These are phyloP conservation scores for Manis javanica DNA, from an alignment of 2,797 vertebrate genomes.

Conservation along the genomic window DNA sequence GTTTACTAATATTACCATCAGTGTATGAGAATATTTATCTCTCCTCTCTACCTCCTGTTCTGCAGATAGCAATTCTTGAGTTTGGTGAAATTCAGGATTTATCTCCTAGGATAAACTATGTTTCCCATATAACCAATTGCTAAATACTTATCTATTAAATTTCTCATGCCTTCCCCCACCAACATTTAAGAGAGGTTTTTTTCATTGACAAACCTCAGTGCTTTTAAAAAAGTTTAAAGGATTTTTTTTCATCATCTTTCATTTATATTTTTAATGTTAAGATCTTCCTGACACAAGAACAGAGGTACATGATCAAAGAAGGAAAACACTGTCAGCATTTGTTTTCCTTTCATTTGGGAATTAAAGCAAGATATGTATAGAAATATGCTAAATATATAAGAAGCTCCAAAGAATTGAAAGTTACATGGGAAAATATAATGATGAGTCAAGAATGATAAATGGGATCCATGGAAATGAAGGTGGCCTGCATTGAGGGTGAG, in stretches of 20 bases:
- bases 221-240: not conserved
- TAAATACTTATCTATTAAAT: not conserved
- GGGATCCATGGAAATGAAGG: not conserved
- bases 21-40: not conserved
- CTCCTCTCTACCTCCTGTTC: not conserved
- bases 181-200: not conserved
- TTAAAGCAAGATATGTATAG: not conserved
- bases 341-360: slow-evolving; percentile 32
- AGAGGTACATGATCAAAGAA: slow-evolving; percentile 38
- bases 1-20: not conserved
- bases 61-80: not conserved
- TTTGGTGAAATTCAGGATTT: not conserved
- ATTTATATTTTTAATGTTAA: slow-evolving; percentile 31
- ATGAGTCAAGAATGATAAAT: not conserved
- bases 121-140: not conserved
- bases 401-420: not conserved
- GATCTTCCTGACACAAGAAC: slow-evolving; percentile 9
- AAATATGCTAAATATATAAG: slow-evolving; percentile 12
- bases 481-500: not conserved
- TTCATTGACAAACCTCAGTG: not conserved
- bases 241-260: not conserved
- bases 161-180: not conserved
- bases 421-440: slow-evolving; percentile 45
- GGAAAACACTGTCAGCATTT: not conserved
- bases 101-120: not conserved